Evolutionary conservation across 2,888 invertebrate genomes (phyloP).

Genomic region (Emmelina monodactyla): DNA sequence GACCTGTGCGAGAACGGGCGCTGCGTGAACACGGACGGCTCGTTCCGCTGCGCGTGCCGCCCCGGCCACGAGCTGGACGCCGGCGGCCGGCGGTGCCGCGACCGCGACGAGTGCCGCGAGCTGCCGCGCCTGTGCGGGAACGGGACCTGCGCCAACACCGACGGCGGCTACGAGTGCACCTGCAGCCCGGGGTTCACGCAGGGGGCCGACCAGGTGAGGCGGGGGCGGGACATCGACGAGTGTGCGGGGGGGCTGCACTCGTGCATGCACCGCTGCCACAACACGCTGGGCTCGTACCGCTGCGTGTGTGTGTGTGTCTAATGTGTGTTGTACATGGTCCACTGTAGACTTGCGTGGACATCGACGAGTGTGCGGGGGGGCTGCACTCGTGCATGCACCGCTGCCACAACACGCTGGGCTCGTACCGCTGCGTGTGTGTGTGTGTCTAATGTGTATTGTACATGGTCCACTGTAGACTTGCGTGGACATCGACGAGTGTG

Average conservation of each 20-base stretch:
- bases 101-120: slow-evolving; percentile 77
- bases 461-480: slow-evolving; percentile 83
- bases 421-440: slow-evolving; percentile 86
- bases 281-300: slow-evolving; percentile 81
- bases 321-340: slow-evolving; percentile 80
- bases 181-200: slow-evolving; percentile 78
- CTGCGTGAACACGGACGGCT: slow-evolving; percentile 83
- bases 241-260: slow-evolving; percentile 78
- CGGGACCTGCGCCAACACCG: slow-evolving; percentile 81
- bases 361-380: slow-evolving; percentile 83
- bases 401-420: slow-evolving; percentile 84
- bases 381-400: slow-evolving; percentile 85
- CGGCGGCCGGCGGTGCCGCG: slow-evolving; percentile 66
- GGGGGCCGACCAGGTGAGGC: slow-evolving; percentile 73
- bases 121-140: slow-evolving; percentile 82
- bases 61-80: slow-evolving; percentile 73
- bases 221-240: slow-evolving; percentile 88
- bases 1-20: slow-evolving; percentile 78
- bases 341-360: slow-evolving; percentile 76
- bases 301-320: slow-evolving; percentile 90
- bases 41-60: slow-evolving; percentile 81
- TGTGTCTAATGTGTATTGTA: slow-evolving; percentile 83
- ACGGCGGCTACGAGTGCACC: slow-evolving; percentile 80
- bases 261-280: slow-evolving; percentile 89
- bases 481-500: slow-evolving; percentile 88